Base-by-base conservation (phyloP, 2,888 invertebrate species). In the Dascillus cervinus region DNA sequence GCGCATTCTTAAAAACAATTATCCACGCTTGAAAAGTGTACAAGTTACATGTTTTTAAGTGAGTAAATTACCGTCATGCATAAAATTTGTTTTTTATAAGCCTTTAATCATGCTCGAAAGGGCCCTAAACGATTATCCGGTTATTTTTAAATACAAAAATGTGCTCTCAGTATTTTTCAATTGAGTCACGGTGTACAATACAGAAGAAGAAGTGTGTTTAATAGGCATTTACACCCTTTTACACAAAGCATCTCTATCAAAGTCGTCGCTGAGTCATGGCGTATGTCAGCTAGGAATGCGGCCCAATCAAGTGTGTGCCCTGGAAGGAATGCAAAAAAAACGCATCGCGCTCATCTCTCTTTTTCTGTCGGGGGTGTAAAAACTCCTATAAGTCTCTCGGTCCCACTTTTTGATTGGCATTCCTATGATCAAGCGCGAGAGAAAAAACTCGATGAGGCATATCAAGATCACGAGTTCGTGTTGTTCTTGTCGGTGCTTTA, bases 181-280 rank as follows among this genome's bases (percentile, higher is more conserved):
- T n/a, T 41, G 44, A 46, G 49, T 50, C 47, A 49, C 41, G 39
- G 39, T 38, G 29, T 29, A 32, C 38, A 34, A 36, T 33, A 38
- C 38, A 41, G 41, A 37, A 44, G n/a, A n/a, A n/a, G n/a, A n/a
- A n/a, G n/a, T n/a, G 44, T 46, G 41, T 56, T 57, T 58, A 59
- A 59, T 59, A 56, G 58, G 58, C 55, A 58, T 60, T 60, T 60
- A 59, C 58, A 56, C 57, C 59, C 58, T 59, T 58, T 58, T 52
- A 53, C 49, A 53, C 52, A 53, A 55, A 55, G 58, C 56, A 51
- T 58, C 58, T 59, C 58, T 59, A 59, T 58, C 58, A 56, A 43
- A 47, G 37, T 43, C 43, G 34, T 32, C 35, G 57, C 55, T 52
- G 58, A 55, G 46, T 58, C 60, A 60, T 55, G 52, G 48, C 52